Base-by-base conservation (phyloP, 1,140 invertebrate genomes). In the Bradynema listronoti region DNA sequence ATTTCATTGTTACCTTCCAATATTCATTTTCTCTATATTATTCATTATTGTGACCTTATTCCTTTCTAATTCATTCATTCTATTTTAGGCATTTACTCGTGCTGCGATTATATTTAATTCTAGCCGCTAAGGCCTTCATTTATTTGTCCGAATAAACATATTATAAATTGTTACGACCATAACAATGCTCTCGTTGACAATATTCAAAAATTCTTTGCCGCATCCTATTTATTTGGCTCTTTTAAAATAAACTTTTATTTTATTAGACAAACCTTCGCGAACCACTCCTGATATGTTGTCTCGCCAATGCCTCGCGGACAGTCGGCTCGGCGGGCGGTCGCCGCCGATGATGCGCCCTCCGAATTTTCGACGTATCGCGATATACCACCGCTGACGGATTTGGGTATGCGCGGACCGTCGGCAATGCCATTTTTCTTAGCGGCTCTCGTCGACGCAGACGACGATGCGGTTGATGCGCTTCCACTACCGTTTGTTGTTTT, bases 271-370 rank as follows among this genome's bases (percentile, higher is more conserved):
- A 66, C 64, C 45, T 66, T 73, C 11, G 30, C 60, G 27, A 66
- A 68, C 74, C 74, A 77, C 45, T 77, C 74, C 16, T 64, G 55
- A 52, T 77, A 77, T 7, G 70, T 78, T 11, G 73, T 65, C 49
- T 77, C 74, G 27, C 74, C 74, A 22, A 77, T 68, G 56, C 74
- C 74, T 19, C 55, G 53, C 7, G 72, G 73, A 11, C 52, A 42
- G 50, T 68, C 61, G n/a, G 42, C 36, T 33, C 43, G 34, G 41
- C 46, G 52, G 51, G 47, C 32, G 25, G 32, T 25, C 25, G 29
- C 24, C 19, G 11, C 33, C 43, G 16, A 22, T n/a, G 30, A 16
- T 32, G 29, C 36, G 24, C 6, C 32, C n/a, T 30, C 56, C 5
- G 36, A 34, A 61, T 63, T 63, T 29, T 47, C 32, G 24, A 30